A percentile compares a stretch with the other conserved stretches of the same genome.
Conservation (phyloP, 2,888 invertebrate species). For the Alloplasta piceator region DNA sequence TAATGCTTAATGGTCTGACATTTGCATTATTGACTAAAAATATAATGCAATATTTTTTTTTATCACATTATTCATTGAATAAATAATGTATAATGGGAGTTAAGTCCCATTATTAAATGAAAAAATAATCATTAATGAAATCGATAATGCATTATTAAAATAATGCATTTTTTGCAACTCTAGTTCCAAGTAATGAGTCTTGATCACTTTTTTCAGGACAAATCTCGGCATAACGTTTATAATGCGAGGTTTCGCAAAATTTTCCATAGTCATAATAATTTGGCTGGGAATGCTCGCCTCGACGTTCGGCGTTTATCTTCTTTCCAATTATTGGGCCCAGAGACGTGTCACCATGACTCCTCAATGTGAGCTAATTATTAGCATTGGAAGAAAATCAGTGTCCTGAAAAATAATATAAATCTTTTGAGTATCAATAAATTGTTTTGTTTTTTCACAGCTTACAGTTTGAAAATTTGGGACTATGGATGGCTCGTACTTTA, state of each 20-base stretch:
- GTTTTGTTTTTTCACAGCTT: conserved; percentile 76
- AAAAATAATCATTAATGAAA: too few species aligned
- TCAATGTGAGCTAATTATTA: conserved; percentile 78
- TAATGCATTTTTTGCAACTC: too few species aligned
- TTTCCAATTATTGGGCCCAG: conserved; percentile 84
- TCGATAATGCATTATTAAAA: too few species aligned
- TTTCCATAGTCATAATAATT: conserved; percentile 85
- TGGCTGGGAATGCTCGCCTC: conserved; percentile 85
- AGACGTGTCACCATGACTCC: conserved; percentile 74
- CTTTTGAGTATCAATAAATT: not conserved
- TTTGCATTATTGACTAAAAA: too few species aligned
- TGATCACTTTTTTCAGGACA: conserved; percentile 83
- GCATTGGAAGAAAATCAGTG: conserved; percentile 23
- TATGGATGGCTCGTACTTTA: conserved; percentile 79
- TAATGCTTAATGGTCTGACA: too few species aligned
- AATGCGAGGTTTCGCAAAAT: conserved; percentile 85
- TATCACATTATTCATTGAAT: too few species aligned
- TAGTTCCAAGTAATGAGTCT: too few species aligned
- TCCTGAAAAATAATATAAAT: conserved; percentile 7
- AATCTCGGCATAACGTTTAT: conserved; percentile 87
- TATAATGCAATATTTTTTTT: too few species aligned
- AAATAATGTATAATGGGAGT: too few species aligned
- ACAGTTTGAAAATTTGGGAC: conserved; percentile 81
- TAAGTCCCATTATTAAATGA: too few species aligned
- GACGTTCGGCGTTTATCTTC: conserved; percentile 82